These are phyloP conservation scores for Pseudorasbora parva DNA, from an alignment of 2,113 vertebrate species.

Conservation along the genomic window DNA sequence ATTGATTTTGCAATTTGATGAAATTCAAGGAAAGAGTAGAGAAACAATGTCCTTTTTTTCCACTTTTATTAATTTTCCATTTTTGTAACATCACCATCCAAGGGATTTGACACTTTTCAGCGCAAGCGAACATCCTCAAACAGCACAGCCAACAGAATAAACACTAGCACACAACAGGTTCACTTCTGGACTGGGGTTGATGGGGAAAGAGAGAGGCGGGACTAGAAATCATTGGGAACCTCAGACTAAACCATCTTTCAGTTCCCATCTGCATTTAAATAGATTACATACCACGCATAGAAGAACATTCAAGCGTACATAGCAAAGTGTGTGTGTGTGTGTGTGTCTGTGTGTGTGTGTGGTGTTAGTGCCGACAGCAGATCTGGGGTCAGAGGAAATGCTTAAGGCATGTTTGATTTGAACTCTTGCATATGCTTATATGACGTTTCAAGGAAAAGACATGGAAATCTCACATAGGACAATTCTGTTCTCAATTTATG, in stretches of 20 bases:
- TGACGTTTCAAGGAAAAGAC: background rate
- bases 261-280: conserved; percentile 66
- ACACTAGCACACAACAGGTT: conserved; percentile 69
- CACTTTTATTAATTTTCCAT: conserved; percentile 64
- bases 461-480: conserved; percentile 1
- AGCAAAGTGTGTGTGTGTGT: conserved; percentile 61
- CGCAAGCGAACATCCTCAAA: conserved; percentile 71
- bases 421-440: conserved; percentile 49
- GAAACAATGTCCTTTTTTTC: conserved; percentile 21
- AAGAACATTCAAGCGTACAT: conserved; percentile 73
- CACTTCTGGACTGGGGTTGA: conserved; percentile 22
- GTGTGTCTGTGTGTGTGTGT: conserved; percentile 49
- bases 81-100: conserved; percentile 68
- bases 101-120: conserved; percentile 69
- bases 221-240: conserved; percentile 59
- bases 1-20: background rate
- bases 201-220: conserved; percentile 1
- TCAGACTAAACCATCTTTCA: conserved; percentile 64
- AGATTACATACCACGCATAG: conserved; percentile 77
- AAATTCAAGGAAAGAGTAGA: background rate
- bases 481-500: conserved; percentile 7
- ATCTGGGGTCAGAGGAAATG: conserved; percentile 41
- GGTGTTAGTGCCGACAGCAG: conserved; percentile 45
- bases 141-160: conserved; percentile 71
- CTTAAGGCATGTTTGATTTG: conserved; percentile 52